Base-by-base conservation (phyloP, 2,113 vertebrate genomes). In the Patagioenas fasciata region DNA sequence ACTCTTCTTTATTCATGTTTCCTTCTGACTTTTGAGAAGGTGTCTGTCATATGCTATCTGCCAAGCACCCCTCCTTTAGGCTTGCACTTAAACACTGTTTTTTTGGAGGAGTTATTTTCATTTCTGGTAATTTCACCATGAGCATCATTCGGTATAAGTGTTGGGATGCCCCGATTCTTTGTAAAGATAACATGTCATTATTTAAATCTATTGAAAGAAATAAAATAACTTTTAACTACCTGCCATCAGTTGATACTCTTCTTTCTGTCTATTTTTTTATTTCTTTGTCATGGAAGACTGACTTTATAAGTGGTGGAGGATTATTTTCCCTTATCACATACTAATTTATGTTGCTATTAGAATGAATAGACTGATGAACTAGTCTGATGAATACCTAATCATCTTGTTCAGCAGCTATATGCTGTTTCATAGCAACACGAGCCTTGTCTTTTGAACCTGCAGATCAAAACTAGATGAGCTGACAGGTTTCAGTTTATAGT, bases 331-430 rank as follows among this genome's bases (percentile, higher is more conserved):
- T 77, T 80, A 38, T 62, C 86, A 31, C 7, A 25, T 42, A 14
- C 23, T 88, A 73, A 91, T 93, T 93, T 70, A 50, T 85, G 19
- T 65, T 93, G 25, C 20, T 80, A 62, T 91, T 85, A 62, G 19
- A 87, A 87, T 57, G 56, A 92, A 80, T n/a, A 85, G 10, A 34
- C 21, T 50, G 53, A 69, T 73, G 18, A 88, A 62, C 61, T 83
- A 65, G 9, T 61, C 40, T 85, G 67, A 73, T 72, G n/a, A 95
- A 85, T 75, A 61, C 12, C 36, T 54, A 78, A 82, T 40, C 9
- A 26, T 65, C 40, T 75, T 89, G 44, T 75, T 80, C 62, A 82
- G 24, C 36, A 65, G 29, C 72, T 71, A 73, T 11, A 21, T 28
- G 40, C 6, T 42, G 38, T 51, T 85, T 88, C 88, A 83, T 5